Conservation (phyloP, 2,797 vertebrate genomes). For the Taenioides sp. region DNA sequence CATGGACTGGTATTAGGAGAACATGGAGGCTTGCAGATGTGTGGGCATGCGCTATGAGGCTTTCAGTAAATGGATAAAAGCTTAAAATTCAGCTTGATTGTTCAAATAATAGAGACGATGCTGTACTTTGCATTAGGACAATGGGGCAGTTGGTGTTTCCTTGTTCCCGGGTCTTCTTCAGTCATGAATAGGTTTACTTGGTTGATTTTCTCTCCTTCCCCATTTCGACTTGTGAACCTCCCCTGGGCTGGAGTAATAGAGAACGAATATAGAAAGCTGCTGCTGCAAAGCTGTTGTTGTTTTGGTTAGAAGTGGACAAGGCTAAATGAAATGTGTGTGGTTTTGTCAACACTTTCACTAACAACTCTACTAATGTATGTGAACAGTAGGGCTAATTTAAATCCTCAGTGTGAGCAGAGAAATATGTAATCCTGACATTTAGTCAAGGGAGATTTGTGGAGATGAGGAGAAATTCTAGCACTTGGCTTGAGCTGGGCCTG, state of each 20-base stretch:
- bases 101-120: background rate
- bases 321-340: background rate
- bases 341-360: background rate
- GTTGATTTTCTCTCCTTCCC: conserved; percentile 39
- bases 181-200: background rate
- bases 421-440: conserved; percentile 97
- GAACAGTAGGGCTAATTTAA: conserved; percentile 88
- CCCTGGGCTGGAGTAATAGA: conserved; percentile 39
- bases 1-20: too few relatives aligned
- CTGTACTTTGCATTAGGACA: conserved; percentile 1
- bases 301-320: conserved; percentile 22
- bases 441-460: conserved; percentile 97
- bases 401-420: conserved; percentile 85
- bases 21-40: too few relatives aligned
- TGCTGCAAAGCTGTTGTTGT: conserved; percentile 16
- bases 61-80: background rate
- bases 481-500: conserved; percentile 78
- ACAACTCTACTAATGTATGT: conserved; percentile 43
- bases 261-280: conserved; percentile 40
- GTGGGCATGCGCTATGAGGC: background rate
- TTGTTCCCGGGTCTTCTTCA: too few relatives aligned
- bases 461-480: conserved; percentile 91
- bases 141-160: too few relatives aligned
- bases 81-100: background rate
- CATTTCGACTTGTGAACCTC: conserved; percentile 30